Percentiles rank a stretch among this genome's conserved stretches.
phyloP scores from a whole-genome alignment of 2,797 vertebrate genomes.

The Eupleurogrammus muticus region DNA sequence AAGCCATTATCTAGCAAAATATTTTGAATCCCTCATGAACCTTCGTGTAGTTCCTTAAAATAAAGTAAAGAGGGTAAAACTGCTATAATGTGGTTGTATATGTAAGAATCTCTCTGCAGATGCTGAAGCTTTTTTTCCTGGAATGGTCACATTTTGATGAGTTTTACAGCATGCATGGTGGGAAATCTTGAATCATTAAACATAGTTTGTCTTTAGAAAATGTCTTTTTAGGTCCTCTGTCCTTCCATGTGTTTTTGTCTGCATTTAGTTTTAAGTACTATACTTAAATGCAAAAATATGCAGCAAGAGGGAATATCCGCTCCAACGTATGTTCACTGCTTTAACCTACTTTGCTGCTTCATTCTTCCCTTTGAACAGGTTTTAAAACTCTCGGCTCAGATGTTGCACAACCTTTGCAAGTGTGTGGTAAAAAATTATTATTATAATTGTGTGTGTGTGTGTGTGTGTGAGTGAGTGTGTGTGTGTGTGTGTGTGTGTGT shows the following conservation, averaged over 20 bases:
- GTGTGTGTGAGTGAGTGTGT: constrained; percentile 19
- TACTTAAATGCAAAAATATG: constrained; percentile 24
- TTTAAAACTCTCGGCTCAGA: constrained; percentile 11
- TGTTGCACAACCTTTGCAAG: constrained; percentile 29
- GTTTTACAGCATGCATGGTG: constrained; percentile 8
- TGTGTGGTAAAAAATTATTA: background rate
- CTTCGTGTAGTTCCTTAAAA: no score
- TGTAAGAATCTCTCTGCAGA: background rate
- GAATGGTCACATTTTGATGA: constrained; percentile 3
- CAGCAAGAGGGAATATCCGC: constrained; percentile 17
- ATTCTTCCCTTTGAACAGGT: constrained; percentile 24
- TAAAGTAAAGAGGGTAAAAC: no score
- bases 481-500: constrained; percentile 15
- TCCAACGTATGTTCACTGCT: constrained; percentile 17
- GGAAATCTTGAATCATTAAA: background rate
- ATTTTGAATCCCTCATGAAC: no score
- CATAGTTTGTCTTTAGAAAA: background rate
- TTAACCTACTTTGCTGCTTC: background rate
- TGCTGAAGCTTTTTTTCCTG: background rate
- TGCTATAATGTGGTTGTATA: background rate
- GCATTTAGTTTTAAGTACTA: background rate
- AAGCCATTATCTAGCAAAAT: no score
- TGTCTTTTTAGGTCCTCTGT: constrained; percentile 3
- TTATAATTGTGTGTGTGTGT: constrained; percentile 9
- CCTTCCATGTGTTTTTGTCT: background rate